A percentile compares a stretch with the other conserved stretches of the same genome.
Conservation (phyloP, 1,140 invertebrate species). For the Drosophila rufa region DNA sequence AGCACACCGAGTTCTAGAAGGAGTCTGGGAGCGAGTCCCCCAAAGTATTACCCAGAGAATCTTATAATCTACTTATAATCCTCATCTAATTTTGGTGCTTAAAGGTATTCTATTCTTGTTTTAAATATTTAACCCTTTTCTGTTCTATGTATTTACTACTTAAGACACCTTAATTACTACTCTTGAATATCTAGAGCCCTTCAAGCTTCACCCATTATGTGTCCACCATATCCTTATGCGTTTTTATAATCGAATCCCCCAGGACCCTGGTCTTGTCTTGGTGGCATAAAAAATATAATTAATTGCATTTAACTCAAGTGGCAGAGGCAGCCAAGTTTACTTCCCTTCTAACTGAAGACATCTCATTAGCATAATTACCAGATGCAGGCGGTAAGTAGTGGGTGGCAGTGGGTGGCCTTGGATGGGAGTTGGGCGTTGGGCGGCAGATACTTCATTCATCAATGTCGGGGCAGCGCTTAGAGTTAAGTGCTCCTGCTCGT, state of each 20-base stretch:
- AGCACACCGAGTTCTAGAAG: conserved; percentile 49
- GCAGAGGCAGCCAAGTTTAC: conserved; percentile 69
- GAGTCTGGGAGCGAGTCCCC: neutral
- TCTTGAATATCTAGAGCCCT: neutral
- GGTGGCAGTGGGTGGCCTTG: neutral
- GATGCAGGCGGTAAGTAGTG: conserved; percentile 28
- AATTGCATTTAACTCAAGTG: conserved; percentile 79
- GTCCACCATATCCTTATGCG: conserved; percentile 20
- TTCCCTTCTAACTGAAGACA: conserved; percentile 65
- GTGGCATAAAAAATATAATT: conserved; percentile 76
- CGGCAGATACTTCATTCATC: conserved; percentile 66
- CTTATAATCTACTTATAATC: conserved; percentile 4
- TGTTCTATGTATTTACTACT: neutral
- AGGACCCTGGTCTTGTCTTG: conserved; percentile 26
- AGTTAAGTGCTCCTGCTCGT: conserved; percentile 71
- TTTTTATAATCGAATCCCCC: conserved; percentile 29
- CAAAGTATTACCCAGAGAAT: conserved; percentile 53
- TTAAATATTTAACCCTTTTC: neutral
- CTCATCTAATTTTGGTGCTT: neutral
- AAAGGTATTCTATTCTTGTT: neutral
- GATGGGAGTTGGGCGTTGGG: conserved; percentile 2
- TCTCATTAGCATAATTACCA: conserved; percentile 83
- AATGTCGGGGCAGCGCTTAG: conserved; percentile 72
- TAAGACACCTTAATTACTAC: conserved; percentile 3
- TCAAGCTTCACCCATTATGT: neutral